These are phyloP conservation scores for Scalopus aquaticus DNA, from an alignment of 2,113 vertebrate species.

Conservation along the genomic window DNA sequence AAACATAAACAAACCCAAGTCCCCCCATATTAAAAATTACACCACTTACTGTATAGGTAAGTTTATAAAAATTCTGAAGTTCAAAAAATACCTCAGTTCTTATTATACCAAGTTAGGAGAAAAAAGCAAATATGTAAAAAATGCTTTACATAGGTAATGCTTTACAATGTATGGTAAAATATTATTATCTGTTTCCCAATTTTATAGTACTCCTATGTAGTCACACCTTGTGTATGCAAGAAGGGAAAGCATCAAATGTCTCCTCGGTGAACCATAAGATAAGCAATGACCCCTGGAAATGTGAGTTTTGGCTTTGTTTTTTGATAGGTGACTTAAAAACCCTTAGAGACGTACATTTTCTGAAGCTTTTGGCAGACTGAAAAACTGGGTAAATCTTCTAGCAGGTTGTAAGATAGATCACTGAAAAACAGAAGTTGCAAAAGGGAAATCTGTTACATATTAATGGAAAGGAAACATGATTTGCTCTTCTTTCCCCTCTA, in stretches of 20 bases:
- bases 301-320: slow-evolving; percentile 17
- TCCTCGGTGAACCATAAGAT: neutral
- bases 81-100: neutral
- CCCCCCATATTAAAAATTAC: neutral
- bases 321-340: slow-evolving; percentile 16
- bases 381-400: slow-evolving; percentile 92
- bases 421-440: slow-evolving; percentile 84
- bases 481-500: slow-evolving; percentile 35
- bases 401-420: slow-evolving; percentile 94
- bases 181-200: neutral
- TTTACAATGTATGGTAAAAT: neutral
- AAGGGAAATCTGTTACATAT: slow-evolving; percentile 58
- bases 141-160: neutral
- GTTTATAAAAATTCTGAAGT: slow-evolving; percentile 1
- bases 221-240: neutral
- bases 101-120: neutral
- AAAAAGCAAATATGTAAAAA: neutral
- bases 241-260: neutral
- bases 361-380: slow-evolving; percentile 91
- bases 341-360: slow-evolving; percentile 89
- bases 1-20: neutral
- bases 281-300: neutral
- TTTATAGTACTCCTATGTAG: neutral
- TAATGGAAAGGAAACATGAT: slow-evolving; percentile 46
- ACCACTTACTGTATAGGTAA: neutral